Conservation (phyloP, 2,113 vertebrate species). For the Phyllopteryx taeniolatus region DNA sequence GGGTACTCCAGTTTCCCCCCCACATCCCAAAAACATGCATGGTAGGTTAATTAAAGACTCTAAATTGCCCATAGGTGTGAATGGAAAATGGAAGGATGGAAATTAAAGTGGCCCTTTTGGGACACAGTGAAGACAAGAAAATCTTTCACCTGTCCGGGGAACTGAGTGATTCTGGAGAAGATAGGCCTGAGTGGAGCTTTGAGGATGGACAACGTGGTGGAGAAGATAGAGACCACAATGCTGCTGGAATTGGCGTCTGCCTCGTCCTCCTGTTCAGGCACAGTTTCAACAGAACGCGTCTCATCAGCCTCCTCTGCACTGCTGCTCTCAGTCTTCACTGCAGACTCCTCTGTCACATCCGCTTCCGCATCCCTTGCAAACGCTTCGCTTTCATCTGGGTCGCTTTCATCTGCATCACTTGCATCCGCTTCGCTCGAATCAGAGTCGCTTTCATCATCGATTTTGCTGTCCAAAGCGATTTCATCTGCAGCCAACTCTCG, state of each 20-base stretch:
- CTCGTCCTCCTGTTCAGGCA: constrained; percentile 40
- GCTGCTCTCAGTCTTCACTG: constrained; percentile 9
- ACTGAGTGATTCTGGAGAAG: constrained; percentile 56
- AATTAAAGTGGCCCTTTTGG: not conserved
- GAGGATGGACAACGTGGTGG: constrained; percentile 57
- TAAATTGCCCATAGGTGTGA: too few species aligned
- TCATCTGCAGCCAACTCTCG: constrained; percentile 10
- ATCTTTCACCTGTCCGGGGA: constrained; percentile 67
- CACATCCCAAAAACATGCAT: too few species aligned
- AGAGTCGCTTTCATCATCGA: not conserved
- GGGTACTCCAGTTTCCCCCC: too few species aligned
- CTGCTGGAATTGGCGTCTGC: constrained; percentile 53
- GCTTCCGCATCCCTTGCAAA: not conserved
- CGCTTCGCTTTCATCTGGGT: constrained; percentile 3
- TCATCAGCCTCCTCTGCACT: not conserved
- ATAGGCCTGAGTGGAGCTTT: constrained; percentile 58
- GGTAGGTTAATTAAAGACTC: too few species aligned
- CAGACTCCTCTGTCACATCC: constrained; percentile 15
- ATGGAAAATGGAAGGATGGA: too few species aligned
- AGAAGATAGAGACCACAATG: constrained; percentile 56
- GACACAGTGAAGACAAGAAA: not conserved
- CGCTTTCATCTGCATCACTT: constrained; percentile 8
- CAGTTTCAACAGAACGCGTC: constrained; percentile 6
- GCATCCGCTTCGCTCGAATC: not conserved
- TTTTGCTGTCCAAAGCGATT: not conserved